Conservation (phyloP, 1,140 invertebrate species). For the Dendroctonus valens region DNA sequence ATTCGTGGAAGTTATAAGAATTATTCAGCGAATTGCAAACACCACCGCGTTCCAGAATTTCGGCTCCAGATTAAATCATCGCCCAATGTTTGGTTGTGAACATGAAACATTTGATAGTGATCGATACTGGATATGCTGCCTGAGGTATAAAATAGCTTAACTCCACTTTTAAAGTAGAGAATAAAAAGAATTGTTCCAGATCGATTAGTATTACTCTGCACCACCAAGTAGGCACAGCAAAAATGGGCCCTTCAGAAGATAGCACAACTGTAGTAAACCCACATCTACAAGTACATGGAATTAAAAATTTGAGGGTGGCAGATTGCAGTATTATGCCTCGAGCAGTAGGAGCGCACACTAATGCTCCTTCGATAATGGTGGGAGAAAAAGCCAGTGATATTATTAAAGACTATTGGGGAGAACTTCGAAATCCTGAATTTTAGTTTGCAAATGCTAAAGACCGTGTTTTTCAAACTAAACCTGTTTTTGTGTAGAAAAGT, state of each 20-base stretch:
- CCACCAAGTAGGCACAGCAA: constrained; percentile 60
- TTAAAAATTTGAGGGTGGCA: constrained; percentile 63
- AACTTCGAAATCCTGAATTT: too few relatives aligned
- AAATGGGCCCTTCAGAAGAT: constrained; percentile 61
- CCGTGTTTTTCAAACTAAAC: too few relatives aligned
- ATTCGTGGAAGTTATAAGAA: constrained; percentile 36
- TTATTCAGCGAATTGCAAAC: constrained; percentile 33
- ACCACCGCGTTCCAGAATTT: constrained; percentile 35
- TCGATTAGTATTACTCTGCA: constrained; percentile 46
- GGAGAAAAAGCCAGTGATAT: constrained; percentile 83
- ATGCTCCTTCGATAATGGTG: constrained; percentile 77
- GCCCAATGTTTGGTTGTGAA: constrained; percentile 33
- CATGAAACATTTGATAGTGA: constrained; percentile 36
- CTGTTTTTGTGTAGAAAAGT: too few relatives aligned
- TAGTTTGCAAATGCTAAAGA: too few relatives aligned
- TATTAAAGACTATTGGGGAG: constrained; percentile 63
- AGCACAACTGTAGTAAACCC: too few relatives aligned
- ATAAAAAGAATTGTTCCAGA: constrained; percentile 4
- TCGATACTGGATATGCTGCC: constrained; percentile 41
- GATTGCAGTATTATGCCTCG: constrained; percentile 73
- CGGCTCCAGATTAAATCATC: constrained; percentile 30
- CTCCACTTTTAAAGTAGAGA: neutral
- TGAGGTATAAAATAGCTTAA: neutral
- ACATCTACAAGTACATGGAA: constrained; percentile 52
- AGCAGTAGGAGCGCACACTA: constrained; percentile 70